A percentile compares a stretch with the other conserved stretches of the same genome.
These are phyloP conservation scores for Mola mola DNA, from an alignment of 2,113 vertebrate species.

Conservation along the genomic window DNA sequence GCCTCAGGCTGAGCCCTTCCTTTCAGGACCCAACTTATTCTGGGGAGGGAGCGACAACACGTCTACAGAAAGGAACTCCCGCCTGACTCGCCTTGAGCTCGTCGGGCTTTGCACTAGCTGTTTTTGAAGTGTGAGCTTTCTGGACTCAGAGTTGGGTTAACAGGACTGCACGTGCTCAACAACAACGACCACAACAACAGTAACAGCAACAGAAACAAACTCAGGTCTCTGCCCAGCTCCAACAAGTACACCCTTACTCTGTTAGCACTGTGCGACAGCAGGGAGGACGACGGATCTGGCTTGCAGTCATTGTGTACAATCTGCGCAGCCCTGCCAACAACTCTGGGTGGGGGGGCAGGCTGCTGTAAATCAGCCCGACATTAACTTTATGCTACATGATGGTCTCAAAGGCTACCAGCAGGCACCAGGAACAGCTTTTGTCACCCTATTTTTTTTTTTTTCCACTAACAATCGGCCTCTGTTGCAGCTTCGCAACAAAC, in stretches of 20 bases:
- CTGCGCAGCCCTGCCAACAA: constrained; percentile 17
- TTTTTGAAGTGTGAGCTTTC: constrained; percentile 52
- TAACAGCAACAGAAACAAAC: constrained; percentile 25
- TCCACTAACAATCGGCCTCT: constrained; percentile 18
- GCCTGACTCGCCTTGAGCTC: constrained; percentile 46
- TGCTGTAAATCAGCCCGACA: constrained; percentile 9
- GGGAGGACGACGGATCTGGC: constrained; percentile 11
- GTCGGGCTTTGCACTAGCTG: constrained; percentile 72
- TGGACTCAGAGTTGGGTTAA: constrained; percentile 40
- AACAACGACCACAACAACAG: not conserved
- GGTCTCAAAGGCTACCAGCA: constrained; percentile 36
- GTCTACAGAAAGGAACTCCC: constrained; percentile 38
- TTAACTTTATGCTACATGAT: constrained; percentile 40
- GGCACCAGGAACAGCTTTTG: constrained; percentile 12
- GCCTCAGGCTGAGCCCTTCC: constrained; percentile 30
- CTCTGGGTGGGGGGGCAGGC: constrained; percentile 16
- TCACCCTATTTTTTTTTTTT: too few species aligned
- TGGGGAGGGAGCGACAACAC: not conserved
- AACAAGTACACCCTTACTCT: constrained; percentile 66
- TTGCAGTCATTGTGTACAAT: constrained; percentile 44
- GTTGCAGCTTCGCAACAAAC: constrained; percentile 4
- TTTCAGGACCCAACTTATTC: constrained; percentile 56
- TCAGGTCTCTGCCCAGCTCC: constrained; percentile 73
- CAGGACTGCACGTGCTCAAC: constrained; percentile 57
- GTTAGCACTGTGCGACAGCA: constrained; percentile 67